phyloP scores from a whole-genome alignment of 2,888 invertebrate genomes.

The Conus canariensis region DNA sequence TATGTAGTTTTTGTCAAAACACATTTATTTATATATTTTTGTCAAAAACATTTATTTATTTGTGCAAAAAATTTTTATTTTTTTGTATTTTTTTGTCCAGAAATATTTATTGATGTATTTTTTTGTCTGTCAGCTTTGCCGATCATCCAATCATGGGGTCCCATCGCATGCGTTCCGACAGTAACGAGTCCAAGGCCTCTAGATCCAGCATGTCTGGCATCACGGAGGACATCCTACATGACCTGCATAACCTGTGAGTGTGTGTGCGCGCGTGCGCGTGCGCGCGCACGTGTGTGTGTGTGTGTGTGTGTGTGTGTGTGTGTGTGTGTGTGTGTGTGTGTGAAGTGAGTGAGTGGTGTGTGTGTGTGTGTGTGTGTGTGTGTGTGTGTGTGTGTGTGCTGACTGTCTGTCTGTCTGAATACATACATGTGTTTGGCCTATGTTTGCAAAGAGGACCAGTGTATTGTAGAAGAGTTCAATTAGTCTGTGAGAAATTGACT shows the following conservation, averaged over 20 bases:
- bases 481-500: too few species aligned
- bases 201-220: constrained; percentile 82
- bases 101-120: not conserved
- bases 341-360: not conserved
- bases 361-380: too few species aligned
- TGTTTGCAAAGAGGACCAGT: too few species aligned
- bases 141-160: constrained; percentile 11
- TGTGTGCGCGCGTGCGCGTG: not conserved
- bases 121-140: constrained; percentile 22
- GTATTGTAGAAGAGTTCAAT: too few species aligned
- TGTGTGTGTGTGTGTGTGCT: too few species aligned
- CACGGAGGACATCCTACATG: constrained; percentile 22
- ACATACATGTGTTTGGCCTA: too few species aligned
- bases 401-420: too few species aligned
- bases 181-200: constrained; percentile 67
- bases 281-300: not conserved
- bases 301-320: constrained; percentile 23
- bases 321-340: constrained; percentile 30
- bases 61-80: not conserved
- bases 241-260: constrained; percentile 33
- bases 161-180: constrained; percentile 67
- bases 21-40: too few species aligned
- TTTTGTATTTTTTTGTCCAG: not conserved
- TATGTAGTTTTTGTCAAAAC: too few species aligned
- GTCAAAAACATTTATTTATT: not conserved